Percentiles rank a stretch among this genome's conserved stretches.
Conservation (phyloP, 2,888 invertebrate species). For the Pollenia amentaria region DNA sequence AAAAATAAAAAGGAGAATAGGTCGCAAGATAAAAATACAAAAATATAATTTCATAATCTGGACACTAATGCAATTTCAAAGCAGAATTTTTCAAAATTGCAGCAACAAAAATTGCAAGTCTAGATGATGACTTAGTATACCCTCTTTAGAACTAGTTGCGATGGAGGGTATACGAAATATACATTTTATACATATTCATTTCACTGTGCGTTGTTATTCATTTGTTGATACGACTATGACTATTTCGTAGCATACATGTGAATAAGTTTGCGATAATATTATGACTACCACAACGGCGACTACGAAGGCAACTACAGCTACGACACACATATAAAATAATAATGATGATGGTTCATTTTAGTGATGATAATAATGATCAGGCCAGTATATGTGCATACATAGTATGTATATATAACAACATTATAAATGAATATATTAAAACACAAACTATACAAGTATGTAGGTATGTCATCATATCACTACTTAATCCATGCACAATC, state of each 20-base stretch:
- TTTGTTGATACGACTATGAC: constrained; percentile 18
- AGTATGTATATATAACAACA: constrained; percentile 24
- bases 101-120: too few relatives aligned
- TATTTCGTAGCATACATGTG: constrained; percentile 3
- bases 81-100: too few relatives aligned
- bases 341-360: constrained; percentile 7
- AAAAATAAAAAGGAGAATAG: too few relatives aligned
- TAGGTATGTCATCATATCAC: constrained; percentile 2
- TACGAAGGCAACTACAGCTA: not conserved
- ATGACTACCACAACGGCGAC: constrained; percentile 17
- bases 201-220: constrained; percentile 37
- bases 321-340: constrained; percentile 31
- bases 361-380: constrained; percentile 50
- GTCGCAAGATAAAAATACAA: too few relatives aligned
- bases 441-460: not conserved
- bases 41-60: too few relatives aligned
- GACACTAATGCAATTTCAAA: too few relatives aligned
- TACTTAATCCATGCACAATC: not conserved
- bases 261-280: constrained; percentile 23
- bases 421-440: constrained; percentile 35
- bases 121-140: too few relatives aligned
- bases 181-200: not conserved
- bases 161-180: not conserved
- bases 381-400: too few relatives aligned
- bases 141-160: too few relatives aligned